Evolutionary conservation across 2,888 invertebrate genomes (phyloP).

Genomic region (Rapana venosa): DNA sequence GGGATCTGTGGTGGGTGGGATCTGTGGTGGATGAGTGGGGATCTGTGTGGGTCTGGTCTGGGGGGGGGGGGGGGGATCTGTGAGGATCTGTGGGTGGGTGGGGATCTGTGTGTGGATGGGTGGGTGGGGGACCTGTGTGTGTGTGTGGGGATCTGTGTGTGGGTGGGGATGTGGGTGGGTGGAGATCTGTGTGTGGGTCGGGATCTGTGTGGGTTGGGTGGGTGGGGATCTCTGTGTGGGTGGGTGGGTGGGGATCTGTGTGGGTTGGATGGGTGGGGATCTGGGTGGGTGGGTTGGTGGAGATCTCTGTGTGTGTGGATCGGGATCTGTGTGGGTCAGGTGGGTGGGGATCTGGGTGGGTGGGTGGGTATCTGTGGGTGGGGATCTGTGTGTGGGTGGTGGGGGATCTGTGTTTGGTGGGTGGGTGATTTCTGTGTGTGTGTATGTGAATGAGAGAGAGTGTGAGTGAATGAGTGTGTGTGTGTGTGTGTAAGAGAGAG

Average conservation of each 20-base stretch:
- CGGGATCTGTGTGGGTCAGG: no score
- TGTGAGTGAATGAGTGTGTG: neutral
- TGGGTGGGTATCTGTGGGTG: no score
- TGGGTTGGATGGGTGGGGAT: neutral
- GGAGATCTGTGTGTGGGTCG: neutral
- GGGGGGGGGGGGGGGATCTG: neutral
- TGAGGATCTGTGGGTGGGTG: neutral
- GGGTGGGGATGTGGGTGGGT: neutral
- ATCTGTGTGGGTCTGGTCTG: neutral
- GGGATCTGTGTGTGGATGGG: neutral
- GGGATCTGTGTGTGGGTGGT: neutral
- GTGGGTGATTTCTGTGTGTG: neutral
- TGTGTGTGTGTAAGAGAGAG: neutral
- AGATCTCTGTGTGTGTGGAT: neutral
- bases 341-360: no score
- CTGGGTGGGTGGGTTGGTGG: neutral
- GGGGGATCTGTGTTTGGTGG: neutral
- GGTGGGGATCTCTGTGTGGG: no score
- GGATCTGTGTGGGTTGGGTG: neutral
- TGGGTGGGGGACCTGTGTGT: neutral
- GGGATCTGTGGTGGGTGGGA: no score
- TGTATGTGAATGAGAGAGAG: neutral
- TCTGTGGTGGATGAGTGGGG: neutral
- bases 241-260: constrained; percentile 87
- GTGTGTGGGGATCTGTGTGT: neutral